phyloP scores from a whole-genome alignment of 1,140 invertebrate genomes.

The Dendroctonus valens region DNA sequence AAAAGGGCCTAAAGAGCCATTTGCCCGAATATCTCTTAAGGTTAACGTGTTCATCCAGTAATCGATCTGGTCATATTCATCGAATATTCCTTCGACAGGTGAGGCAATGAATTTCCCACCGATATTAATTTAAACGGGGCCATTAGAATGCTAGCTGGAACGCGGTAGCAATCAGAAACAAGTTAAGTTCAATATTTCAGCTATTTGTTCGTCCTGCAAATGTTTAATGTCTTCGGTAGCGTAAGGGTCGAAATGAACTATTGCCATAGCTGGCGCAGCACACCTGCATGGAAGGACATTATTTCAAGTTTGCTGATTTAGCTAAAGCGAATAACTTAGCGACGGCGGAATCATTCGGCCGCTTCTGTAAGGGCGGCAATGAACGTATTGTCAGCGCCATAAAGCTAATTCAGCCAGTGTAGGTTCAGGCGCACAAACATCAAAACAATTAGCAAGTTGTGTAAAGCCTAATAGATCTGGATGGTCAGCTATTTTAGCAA shows the following conservation, averaged over 20 bases:
- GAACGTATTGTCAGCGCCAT: too few species aligned
- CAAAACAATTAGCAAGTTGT: too few species aligned
- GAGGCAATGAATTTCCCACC: slow-evolving; percentile 6
- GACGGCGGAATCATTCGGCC: neutral
- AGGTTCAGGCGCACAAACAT: too few species aligned
- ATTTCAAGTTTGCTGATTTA: neutral
- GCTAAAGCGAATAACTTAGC: too few species aligned
- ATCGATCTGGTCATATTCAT: slow-evolving; percentile 9
- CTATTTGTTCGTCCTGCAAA: slow-evolving; percentile 39
- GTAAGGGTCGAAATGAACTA: slow-evolving; percentile 36
- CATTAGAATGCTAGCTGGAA: slow-evolving; percentile 27
- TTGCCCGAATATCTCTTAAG: neutral
- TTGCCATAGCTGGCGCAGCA: slow-evolving; percentile 34
- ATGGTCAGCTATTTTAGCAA: too few species aligned
- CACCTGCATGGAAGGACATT: slow-evolving; percentile 38
- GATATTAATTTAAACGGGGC: slow-evolving; percentile 20
- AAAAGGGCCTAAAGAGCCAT: neutral
- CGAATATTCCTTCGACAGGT: slow-evolving; percentile 12
- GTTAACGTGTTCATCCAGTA: slow-evolving; percentile 1
- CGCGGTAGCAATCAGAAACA: slow-evolving; percentile 37
- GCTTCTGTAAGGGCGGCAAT: neutral
- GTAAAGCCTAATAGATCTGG: too few species aligned
- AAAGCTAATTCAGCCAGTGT: too few species aligned
- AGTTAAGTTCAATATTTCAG: slow-evolving; percentile 41
- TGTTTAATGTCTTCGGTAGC: slow-evolving; percentile 32